These are phyloP conservation scores for Brachionus asplanchnoidis DNA, from an alignment of 1,140 invertebrate species.

Conservation along the genomic window DNA sequence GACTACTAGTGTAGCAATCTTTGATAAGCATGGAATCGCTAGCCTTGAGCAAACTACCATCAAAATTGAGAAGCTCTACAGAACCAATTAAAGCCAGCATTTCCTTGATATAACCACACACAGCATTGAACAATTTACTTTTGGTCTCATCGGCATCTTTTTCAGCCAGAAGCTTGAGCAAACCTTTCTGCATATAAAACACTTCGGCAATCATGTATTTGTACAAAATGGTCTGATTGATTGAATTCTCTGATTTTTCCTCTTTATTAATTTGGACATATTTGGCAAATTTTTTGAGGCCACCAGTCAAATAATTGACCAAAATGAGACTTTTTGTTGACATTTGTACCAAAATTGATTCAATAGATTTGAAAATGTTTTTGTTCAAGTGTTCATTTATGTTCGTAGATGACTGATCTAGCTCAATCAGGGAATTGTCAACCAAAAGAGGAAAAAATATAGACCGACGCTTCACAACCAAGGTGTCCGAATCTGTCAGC, in stretches of 20 bases:
- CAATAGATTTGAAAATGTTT: neutral
- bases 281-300: neutral
- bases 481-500: neutral
- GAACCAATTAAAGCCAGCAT: neutral
- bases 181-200: neutral
- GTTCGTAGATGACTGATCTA: neutral
- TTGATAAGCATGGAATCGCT: neutral
- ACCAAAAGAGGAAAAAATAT: conserved; percentile 27
- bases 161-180: neutral
- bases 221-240: neutral
- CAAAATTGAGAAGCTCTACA: neutral
- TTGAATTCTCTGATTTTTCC: neutral
- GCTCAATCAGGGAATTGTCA: neutral
- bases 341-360: neutral
- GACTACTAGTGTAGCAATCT: neutral
- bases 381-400: neutral
- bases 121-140: neutral
- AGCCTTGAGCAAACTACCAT: neutral
- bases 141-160: neutral
- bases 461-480: neutral
- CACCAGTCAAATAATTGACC: neutral
- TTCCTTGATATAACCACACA: neutral
- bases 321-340: neutral
- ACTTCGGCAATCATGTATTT: conserved; percentile 13
- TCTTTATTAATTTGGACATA: neutral